Conservation (phyloP, 2,888 invertebrate species). For the Tenthredo scrophulariae region DNA sequence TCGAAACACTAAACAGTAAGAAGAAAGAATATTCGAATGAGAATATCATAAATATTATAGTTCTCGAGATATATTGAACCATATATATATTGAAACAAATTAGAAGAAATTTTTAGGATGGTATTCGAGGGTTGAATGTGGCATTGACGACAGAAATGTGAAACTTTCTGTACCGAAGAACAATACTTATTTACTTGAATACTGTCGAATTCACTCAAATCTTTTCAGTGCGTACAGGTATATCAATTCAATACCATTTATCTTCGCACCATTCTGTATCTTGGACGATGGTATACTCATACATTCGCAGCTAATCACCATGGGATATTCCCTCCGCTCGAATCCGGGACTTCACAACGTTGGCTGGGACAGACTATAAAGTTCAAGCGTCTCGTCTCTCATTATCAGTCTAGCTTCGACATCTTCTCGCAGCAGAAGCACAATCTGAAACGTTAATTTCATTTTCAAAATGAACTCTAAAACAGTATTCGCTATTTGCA, state of each 20-base stretch:
- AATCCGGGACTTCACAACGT: conserved; percentile 31
- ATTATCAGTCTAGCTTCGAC: conserved; percentile 20
- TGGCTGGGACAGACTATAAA: conserved; percentile 23
- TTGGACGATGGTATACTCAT: not conserved
- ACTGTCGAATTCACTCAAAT: not conserved
- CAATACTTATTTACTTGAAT: not conserved
- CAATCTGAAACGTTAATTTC: not conserved
- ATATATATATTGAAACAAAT: too few species aligned
- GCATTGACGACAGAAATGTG: not conserved
- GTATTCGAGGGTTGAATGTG: not conserved
- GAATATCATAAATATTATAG: too few species aligned
- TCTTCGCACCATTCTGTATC: not conserved
- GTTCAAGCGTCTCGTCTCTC: not conserved
- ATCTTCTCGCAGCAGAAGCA: not conserved
- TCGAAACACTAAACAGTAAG: too few species aligned
- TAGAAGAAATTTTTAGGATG: too few species aligned
- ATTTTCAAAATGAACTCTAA: conserved; percentile 35
- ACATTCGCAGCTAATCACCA: not conserved
- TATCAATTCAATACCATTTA: not conserved
- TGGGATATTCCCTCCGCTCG: conserved; percentile 10
- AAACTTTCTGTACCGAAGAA: not conserved
- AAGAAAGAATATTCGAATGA: too few species aligned
- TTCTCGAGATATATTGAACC: too few species aligned
- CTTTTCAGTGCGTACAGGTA: too few species aligned
- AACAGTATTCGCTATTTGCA: conserved; percentile 21